A percentile compares a stretch with the other conserved stretches of the same genome.
These are phyloP conservation scores for Eilema caniola DNA, from an alignment of 2,888 invertebrate genomes.

Conservation along the genomic window DNA sequence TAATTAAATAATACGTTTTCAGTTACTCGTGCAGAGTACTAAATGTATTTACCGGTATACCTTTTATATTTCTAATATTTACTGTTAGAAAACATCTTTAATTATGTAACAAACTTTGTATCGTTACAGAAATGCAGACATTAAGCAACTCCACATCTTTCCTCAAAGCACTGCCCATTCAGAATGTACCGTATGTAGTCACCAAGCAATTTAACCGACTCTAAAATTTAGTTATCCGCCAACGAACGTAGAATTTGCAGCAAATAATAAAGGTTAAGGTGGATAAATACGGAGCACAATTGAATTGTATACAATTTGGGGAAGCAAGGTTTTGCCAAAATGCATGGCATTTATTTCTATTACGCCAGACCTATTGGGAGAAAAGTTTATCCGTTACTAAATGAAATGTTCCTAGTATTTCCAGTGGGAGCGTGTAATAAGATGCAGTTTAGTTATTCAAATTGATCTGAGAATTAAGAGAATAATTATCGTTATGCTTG, in stretches of 20 bases:
- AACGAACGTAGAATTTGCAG: conserved; percentile 28
- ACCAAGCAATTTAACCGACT: conserved; percentile 50
- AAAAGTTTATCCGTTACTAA: background rate
- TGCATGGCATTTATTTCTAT: background rate
- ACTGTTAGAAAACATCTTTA: background rate
- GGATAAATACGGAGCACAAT: conserved; percentile 23
- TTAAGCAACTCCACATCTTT: conserved; percentile 32
- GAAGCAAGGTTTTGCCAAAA: background rate
- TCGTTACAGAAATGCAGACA: background rate
- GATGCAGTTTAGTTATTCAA: background rate
- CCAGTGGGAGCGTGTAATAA: background rate
- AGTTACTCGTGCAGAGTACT: too few species aligned
- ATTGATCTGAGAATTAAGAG: background rate
- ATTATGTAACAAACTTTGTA: background rate
- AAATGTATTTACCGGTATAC: too few species aligned
- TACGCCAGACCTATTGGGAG: background rate
- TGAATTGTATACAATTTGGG: conserved; percentile 9
- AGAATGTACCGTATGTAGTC: conserved; percentile 33
- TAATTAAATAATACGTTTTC: too few species aligned
- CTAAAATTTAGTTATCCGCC: conserved; percentile 49
- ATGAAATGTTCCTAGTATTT: background rate
- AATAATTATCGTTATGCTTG: background rate
- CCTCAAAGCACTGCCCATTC: conserved; percentile 35
- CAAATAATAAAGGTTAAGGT: conserved; percentile 28
- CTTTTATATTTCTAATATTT: background rate